Percentiles rank a stretch among this genome's conserved stretches.
These are phyloP conservation scores for Microctenopoma lineatum DNA, from an alignment of 2,797 vertebrate species.

Conservation along the genomic window DNA sequence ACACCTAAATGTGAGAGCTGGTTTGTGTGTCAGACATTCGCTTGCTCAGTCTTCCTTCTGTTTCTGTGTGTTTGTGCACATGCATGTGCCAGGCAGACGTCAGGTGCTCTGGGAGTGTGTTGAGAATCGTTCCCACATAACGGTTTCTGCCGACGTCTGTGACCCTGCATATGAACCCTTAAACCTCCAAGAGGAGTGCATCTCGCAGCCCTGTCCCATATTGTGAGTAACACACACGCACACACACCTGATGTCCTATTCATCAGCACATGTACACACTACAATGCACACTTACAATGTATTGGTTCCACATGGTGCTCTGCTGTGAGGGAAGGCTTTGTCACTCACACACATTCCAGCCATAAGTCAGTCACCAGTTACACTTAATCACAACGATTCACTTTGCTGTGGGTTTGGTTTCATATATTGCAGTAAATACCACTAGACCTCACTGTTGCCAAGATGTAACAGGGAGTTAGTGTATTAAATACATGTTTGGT, in stretches of 20 bases:
- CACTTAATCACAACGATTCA: constrained; percentile 38
- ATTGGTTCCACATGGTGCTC: constrained; percentile 34
- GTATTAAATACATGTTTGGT: constrained; percentile 25
- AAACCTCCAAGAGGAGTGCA: constrained; percentile 74
- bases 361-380: constrained; percentile 33
- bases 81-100: constrained; percentile 69
- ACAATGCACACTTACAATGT: background rate
- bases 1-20: background rate
- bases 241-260: constrained; percentile 11
- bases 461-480: constrained; percentile 13
- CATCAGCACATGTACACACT: constrained; percentile 11
- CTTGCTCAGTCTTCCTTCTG: background rate
- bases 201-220: constrained; percentile 74
- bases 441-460: constrained; percentile 6
- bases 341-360: constrained; percentile 32
- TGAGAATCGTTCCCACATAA: constrained; percentile 62
- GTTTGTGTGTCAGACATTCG: background rate
- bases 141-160: constrained; percentile 75
- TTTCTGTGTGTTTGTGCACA: constrained; percentile 26
- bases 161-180: constrained; percentile 62
- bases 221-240: constrained; percentile 68
- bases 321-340: constrained; percentile 15
- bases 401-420: constrained; percentile 53
- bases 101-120: constrained; percentile 75
- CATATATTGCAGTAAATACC: constrained; percentile 37